Evolutionary conservation across 1,140 invertebrate genomes (phyloP), one percentile per base, ranked within the genome.

Genomic region (Tachypleus tridentatus): DNA sequence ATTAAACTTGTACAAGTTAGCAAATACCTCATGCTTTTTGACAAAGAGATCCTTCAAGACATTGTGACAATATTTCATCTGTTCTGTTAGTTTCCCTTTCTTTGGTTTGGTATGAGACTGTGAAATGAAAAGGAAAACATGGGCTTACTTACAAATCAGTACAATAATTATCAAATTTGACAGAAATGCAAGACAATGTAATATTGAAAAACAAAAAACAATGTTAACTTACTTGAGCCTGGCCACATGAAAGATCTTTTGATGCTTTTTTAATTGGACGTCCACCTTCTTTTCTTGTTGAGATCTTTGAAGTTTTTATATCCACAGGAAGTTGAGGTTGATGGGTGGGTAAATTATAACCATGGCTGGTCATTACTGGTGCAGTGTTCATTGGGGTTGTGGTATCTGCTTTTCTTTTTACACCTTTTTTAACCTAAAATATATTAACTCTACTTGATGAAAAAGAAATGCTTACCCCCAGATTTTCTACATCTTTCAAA

Each of bases 401-500:
- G 54, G 93, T 95, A 77, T 98, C 95, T 67, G 95, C 95, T 88
- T 98, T 98, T 85, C 95, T 87, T 78, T 98, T 98, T 68, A 98
- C 92, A 53, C 93, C 94, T 79, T 96, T 96, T 82, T 95, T 94
- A 65, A 88, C 81, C 69, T 68, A 48, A 49, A 58, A 52, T 4
- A 53, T 11, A 61, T 29, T 29, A 29, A 29, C 29, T 29, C 29
- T 29, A 29, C 29, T 29, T 29, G 2, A 29, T 29, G 29, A 29
- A 1, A 29, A 29, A 29, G 29, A 29, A 29, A 29, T 29, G 29
- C 29, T 29, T 29, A 29, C 29, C 29, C 29, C 29, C 29, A 29
- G n/a, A n/a, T n/a, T n/a, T n/a, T 29, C 29, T 29, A 29, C 29
- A 29, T 29, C 29, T 29, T 29, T 29, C 29, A 29, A 29, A 29